Conservation (phyloP, 2,888 invertebrate species). For the Clusia tigrina region DNA sequence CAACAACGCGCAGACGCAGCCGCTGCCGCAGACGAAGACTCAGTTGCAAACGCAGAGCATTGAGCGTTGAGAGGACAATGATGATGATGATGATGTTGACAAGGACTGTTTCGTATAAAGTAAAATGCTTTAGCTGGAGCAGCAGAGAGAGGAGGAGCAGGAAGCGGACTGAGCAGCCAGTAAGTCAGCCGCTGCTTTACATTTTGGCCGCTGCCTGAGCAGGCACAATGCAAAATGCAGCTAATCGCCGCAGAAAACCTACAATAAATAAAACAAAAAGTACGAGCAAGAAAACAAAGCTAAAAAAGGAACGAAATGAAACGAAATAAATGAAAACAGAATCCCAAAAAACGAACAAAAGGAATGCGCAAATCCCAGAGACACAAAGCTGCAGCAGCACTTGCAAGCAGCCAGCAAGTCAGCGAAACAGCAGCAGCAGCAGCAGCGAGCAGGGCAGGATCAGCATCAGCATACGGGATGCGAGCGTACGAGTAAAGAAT, state of each 20-base stretch:
- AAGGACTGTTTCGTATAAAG: background rate
- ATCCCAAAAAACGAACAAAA: conserved; percentile 9
- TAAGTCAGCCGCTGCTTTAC: conserved; percentile 5
- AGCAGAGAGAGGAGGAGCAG: background rate
- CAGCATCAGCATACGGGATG: conserved; percentile 37
- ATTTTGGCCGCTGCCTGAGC: conserved; percentile 3
- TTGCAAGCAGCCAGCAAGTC: background rate
- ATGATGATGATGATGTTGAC: background rate
- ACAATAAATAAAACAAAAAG: conserved; percentile 22
- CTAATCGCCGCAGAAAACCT: conserved; percentile 50
- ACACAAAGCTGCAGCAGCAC: conserved; percentile 6
- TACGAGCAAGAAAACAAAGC: conserved; percentile 8
- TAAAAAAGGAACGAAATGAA: conserved; percentile 7
- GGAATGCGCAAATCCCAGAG: conserved; percentile 5
- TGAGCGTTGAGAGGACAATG: too few species aligned
- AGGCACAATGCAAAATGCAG: conserved; percentile 42
- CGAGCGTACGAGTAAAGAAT: too few species aligned
- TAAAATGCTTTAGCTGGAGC: background rate
- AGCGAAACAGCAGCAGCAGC: background rate
- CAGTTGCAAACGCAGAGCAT: too few species aligned
- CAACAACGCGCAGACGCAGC: conserved; percentile 48
- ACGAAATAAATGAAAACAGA: conserved; percentile 10
- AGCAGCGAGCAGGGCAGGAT: conserved; percentile 15
- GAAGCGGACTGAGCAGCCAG: conserved; percentile 11
- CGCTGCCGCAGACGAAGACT: conserved; percentile 5